Conservation (phyloP, 2,113 vertebrate genomes). For the Herpailurus yagouaroundi region DNA sequence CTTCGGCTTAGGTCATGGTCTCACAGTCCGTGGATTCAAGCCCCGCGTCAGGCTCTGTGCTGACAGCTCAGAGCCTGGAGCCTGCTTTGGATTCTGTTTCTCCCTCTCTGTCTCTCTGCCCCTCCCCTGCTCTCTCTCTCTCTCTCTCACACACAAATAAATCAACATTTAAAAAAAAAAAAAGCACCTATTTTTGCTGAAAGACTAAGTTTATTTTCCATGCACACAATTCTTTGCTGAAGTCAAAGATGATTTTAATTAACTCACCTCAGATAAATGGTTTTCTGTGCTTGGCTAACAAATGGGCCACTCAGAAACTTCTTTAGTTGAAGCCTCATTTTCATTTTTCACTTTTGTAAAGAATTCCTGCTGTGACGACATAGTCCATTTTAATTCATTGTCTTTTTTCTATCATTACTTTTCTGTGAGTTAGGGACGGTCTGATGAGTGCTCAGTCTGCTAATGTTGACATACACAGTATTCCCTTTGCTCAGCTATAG, state of each 20-base stretch:
- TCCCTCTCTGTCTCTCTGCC: no score
- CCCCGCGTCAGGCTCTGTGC: no score
- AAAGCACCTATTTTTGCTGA: not conserved
- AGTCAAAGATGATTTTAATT: not conserved
- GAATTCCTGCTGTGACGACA: not conserved
- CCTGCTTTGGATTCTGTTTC: no score
- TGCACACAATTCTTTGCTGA: not conserved
- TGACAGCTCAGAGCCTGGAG: no score
- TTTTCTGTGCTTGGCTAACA: not conserved
- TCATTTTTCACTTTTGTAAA: not conserved
- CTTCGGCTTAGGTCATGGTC: no score
- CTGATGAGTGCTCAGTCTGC: no score
- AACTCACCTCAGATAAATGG: not conserved
- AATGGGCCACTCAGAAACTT: not conserved
- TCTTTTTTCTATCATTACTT: not conserved
- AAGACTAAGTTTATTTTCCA: not conserved
- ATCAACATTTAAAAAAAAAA: no score
- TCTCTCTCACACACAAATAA: no score
- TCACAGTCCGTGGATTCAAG: no score
- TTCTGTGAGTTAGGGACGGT: not conserved
- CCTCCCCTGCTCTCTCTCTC: no score
- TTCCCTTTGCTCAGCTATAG: not conserved
- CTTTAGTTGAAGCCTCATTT: not conserved
- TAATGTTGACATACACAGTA: fast-evolving
- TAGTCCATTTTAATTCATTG: not conserved